phyloP scores from a whole-genome alignment of 2,888 invertebrate genomes.

The Philereme transversata region DNA sequence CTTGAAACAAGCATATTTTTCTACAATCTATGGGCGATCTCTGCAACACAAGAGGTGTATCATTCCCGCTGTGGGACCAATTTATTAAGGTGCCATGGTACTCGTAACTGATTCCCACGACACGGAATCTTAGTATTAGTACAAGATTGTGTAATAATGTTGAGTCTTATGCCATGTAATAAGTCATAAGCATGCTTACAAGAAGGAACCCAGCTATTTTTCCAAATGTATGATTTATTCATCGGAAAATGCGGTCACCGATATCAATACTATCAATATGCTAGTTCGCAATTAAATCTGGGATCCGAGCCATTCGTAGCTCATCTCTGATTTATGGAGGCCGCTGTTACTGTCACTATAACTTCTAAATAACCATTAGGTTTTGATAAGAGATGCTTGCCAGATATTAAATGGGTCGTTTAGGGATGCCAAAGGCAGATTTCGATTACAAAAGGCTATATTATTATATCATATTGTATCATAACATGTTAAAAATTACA shows the following conservation, averaged over 20 bases:
- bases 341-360: constrained; percentile 35
- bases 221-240: constrained; percentile 15
- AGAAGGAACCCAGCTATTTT: neutral
- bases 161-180: too few species aligned
- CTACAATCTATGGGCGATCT: too few species aligned
- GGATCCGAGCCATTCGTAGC: constrained; percentile 35
- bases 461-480: neutral
- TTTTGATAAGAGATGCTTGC: constrained; percentile 36
- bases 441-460: constrained; percentile 13
- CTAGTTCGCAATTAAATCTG: constrained; percentile 39
- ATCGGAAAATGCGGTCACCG: constrained; percentile 30
- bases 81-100: too few species aligned
- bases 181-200: neutral
- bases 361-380: constrained; percentile 38
- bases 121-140: too few species aligned
- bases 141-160: too few species aligned
- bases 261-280: constrained; percentile 31
- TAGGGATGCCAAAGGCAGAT: constrained; percentile 16
- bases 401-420: constrained; percentile 34
- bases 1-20: too few species aligned
- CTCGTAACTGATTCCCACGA: too few species aligned
- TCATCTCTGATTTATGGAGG: constrained; percentile 39
- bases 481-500: neutral
- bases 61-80: too few species aligned
- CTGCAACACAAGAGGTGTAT: too few species aligned